Conservation (phyloP, 2,888 invertebrate genomes). For the Plutella xylostella region DNA sequence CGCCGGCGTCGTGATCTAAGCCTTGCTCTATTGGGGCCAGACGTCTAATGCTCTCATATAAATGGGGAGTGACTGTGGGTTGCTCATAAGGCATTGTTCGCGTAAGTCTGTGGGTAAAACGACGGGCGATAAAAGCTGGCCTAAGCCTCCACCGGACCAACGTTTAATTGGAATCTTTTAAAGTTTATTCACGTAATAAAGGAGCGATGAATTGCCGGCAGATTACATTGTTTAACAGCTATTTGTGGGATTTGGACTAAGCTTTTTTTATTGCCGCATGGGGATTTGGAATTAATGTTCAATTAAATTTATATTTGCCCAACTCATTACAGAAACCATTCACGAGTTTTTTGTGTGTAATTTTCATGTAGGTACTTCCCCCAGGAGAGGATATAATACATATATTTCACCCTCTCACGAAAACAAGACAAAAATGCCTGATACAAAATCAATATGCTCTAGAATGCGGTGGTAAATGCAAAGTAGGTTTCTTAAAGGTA, state of each 20-base stretch:
- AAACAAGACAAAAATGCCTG: background rate
- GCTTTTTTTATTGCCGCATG: conserved; percentile 1
- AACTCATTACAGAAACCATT: too few species aligned
- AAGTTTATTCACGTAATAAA: conserved; percentile 59
- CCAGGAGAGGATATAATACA: too few species aligned
- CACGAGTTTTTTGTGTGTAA: too few species aligned
- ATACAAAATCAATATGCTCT: conserved; percentile 3
- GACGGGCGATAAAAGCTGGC: conserved; percentile 35
- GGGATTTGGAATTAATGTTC: too few species aligned
- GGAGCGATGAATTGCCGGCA: conserved; percentile 24
- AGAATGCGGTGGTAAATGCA: background rate
- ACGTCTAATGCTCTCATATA: conserved; percentile 45
- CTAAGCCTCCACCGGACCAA: conserved; percentile 21
- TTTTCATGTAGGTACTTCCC: too few species aligned
- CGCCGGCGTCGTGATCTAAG: conserved; percentile 8
- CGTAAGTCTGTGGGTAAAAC: conserved; percentile 28
- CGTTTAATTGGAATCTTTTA: conserved; percentile 65
- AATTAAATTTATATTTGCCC: too few species aligned
- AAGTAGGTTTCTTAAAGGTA: background rate
- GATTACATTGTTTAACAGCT: conserved; percentile 5
- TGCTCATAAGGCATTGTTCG: conserved; percentile 37
- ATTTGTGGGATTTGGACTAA: conserved; percentile 2
- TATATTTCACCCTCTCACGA: background rate
- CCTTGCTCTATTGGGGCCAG: conserved; percentile 29
- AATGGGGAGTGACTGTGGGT: conserved; percentile 26